These are phyloP conservation scores for Synanthedon formicaeformis DNA, from an alignment of 2,888 invertebrate genomes.

Conservation along the genomic window DNA sequence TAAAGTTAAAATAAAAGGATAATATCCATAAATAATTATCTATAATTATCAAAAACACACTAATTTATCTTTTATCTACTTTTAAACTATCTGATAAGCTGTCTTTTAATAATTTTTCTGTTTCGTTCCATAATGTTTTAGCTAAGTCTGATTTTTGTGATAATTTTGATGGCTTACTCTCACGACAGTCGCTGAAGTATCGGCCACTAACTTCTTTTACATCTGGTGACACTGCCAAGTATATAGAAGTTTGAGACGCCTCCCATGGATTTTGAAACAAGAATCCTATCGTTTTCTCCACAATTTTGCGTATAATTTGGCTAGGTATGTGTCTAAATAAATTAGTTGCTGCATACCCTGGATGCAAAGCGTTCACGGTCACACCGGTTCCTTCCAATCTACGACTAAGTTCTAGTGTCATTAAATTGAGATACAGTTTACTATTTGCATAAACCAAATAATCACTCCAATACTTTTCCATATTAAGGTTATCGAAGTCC, in stretches of 20 bases:
- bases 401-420: slow-evolving; percentile 72
- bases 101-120: slow-evolving; percentile 65
- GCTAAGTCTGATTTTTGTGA: slow-evolving; percentile 67
- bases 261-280: slow-evolving; percentile 72
- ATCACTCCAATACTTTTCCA: slow-evolving; percentile 65
- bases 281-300: slow-evolving; percentile 32
- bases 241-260: slow-evolving; percentile 75
- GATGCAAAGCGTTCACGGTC: slow-evolving; percentile 78
- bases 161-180: slow-evolving; percentile 55
- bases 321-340: slow-evolving; percentile 72
- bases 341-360: slow-evolving; percentile 77
- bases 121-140: slow-evolving; percentile 74
- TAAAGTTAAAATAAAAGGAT: no score
- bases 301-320: slow-evolving; percentile 30
- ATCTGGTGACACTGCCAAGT: slow-evolving; percentile 66
- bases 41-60: background rate
- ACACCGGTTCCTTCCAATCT: slow-evolving; percentile 72
- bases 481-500: slow-evolving; percentile 58
- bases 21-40: no score
- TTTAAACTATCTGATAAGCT: background rate
- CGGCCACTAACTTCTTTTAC: slow-evolving; percentile 72
- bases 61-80: background rate
- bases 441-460: slow-evolving; percentile 58
- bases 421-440: slow-evolving; percentile 75
- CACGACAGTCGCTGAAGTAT: slow-evolving; percentile 74